Percentiles rank a stretch among this genome's conserved stretches.
phyloP scores from a whole-genome alignment of 2,113 vertebrate species.

The Calidris pugnax region DNA sequence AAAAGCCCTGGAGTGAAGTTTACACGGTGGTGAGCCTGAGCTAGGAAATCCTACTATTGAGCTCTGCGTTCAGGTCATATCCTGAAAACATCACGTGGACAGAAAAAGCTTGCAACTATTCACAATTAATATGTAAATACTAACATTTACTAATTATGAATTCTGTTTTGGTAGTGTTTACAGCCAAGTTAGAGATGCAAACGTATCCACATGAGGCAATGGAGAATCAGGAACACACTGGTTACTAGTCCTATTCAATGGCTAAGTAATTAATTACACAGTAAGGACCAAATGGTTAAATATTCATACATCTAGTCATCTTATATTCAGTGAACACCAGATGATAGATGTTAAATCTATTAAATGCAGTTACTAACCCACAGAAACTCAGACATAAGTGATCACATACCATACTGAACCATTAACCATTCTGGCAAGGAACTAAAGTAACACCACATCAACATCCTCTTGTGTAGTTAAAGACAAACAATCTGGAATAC shows the following conservation, averaged over 20 bases:
- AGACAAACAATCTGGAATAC: not conserved
- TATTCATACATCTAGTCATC: not conserved
- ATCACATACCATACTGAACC: not conserved
- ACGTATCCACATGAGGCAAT: rapidly evolving
- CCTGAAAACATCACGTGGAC: not conserved
- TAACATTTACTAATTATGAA: not conserved
- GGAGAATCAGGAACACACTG: not conserved
- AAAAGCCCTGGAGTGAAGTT: not conserved
- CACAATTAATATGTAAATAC: not conserved
- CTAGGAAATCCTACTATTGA: not conserved
- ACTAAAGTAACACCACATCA: not conserved
- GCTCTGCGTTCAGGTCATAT: not conserved
- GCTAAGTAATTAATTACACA: not conserved
- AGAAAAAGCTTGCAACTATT: not conserved
- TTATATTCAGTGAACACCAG: not conserved
- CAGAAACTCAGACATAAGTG: not conserved
- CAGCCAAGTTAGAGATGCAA: not conserved
- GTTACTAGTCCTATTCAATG: not conserved
- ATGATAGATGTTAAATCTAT: not conserved
- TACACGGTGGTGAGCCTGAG: not conserved
- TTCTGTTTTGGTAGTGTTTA: not conserved
- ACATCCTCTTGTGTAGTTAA: not conserved
- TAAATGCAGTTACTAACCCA: not conserved
- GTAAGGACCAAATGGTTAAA: not conserved
- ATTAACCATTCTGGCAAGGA: not conserved